phyloP scores from a whole-genome alignment of 1,140 invertebrate genomes.

The Pectinophora gossypiella region DNA sequence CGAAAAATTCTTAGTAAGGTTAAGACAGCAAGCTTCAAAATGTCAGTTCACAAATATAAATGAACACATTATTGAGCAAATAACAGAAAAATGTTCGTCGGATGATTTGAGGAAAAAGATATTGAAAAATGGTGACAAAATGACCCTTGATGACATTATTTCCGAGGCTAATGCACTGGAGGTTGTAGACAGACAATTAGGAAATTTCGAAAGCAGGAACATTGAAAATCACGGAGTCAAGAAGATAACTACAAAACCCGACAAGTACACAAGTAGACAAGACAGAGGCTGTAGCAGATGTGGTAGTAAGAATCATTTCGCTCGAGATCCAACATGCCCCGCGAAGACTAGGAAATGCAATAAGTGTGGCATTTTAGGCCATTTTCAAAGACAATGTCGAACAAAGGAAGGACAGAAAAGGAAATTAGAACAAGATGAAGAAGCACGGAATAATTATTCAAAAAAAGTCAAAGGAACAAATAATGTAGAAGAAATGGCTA shows the following conservation, averaged over 20 bases:
- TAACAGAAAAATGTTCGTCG: slow-evolving; percentile 15
- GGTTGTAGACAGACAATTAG: slow-evolving; percentile 11
- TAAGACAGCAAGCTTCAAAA: not conserved
- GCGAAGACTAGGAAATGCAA: too few species aligned
- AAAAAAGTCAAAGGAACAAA: not conserved
- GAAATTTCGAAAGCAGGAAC: too few species aligned
- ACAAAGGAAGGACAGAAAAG: not conserved
- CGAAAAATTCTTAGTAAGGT: too few species aligned
- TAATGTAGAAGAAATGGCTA: not conserved
- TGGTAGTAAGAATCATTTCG: too few species aligned
- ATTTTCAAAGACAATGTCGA: too few species aligned
- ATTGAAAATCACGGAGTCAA: too few species aligned
- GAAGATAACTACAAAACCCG: too few species aligned
- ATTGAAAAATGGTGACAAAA: slow-evolving; percentile 10
- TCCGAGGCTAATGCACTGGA: slow-evolving; percentile 12
- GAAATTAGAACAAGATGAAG: not conserved
- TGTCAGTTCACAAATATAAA: not conserved
- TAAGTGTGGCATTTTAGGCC: too few species aligned
- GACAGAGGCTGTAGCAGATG: too few species aligned
- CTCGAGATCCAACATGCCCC: too few species aligned
- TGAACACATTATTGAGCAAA: slow-evolving; percentile 20
- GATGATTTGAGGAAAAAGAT: slow-evolving; percentile 18
- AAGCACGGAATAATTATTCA: not conserved
- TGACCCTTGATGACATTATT: slow-evolving; percentile 15
- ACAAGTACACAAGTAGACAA: too few species aligned